A percentile compares a stretch with the other conserved stretches of the same genome.
phyloP scores from a whole-genome alignment of 2,888 invertebrate genomes.

The Leptothorax acervorum region DNA sequence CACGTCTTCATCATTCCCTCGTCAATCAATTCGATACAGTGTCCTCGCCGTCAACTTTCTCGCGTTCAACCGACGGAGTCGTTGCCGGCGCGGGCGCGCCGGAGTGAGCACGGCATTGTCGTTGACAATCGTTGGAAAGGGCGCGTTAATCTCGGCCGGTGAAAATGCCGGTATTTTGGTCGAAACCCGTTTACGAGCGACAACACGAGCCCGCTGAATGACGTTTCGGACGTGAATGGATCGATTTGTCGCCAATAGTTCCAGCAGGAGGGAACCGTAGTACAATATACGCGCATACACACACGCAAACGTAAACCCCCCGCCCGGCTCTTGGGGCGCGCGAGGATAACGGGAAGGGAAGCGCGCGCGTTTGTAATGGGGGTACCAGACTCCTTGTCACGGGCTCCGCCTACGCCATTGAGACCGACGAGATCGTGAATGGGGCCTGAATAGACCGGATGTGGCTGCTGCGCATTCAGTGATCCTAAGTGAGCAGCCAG shows the following conservation, averaged over 20 bases:
- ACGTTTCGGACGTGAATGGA: conserved; percentile 76
- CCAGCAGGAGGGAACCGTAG: neutral
- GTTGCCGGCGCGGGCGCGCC: conserved; percentile 1
- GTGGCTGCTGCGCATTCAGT: conserved; percentile 83
- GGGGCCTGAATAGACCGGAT: conserved; percentile 84
- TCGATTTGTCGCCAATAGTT: conserved; percentile 81
- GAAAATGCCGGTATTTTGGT: conserved; percentile 78
- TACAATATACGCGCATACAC: conserved; percentile 39
- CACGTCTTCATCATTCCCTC: conserved; percentile 25
- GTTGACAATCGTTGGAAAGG: conserved; percentile 42
- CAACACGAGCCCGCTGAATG: conserved; percentile 80
- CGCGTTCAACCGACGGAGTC: conserved; percentile 16
- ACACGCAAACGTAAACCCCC: conserved; percentile 56
- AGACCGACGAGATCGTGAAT: conserved; percentile 74
- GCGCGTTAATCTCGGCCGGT: conserved; percentile 69
- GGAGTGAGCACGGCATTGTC: conserved; percentile 62
- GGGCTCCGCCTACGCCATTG: conserved; percentile 82
- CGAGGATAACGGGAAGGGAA: neutral
- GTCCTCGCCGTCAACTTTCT: conserved; percentile 37
- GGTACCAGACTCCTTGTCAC: conserved; percentile 72
- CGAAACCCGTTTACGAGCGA: conserved; percentile 80
- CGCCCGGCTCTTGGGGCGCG: conserved; percentile 44
- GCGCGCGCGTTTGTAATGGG: conserved; percentile 68
- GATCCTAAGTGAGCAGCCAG: conserved; percentile 84
- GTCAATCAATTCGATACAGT: conserved; percentile 41